Evolutionary conservation across 2,888 invertebrate genomes (phyloP), one percentile per base, ranked within the genome.

Genomic region (Ceraclea dissimilis): DNA sequence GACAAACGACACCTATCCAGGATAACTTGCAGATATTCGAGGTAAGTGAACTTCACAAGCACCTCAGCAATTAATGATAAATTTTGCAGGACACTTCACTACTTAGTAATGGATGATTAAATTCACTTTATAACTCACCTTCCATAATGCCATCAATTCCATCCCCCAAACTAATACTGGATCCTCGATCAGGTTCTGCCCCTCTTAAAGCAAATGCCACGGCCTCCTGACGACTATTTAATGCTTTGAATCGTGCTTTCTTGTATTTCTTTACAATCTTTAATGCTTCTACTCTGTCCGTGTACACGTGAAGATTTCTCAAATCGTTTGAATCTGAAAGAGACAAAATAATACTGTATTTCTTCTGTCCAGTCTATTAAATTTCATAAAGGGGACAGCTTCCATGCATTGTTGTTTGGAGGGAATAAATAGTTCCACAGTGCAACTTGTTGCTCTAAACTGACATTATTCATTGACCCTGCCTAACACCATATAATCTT

Each of bases 191-290:
- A 5, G 69, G 76, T 64, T 87, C 86, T 1, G 80, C 79, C 0
- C 90, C 89, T 65, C 83, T 78, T 56, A 81, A 70, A 0, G 88
- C 83, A 74, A 90, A 93, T 10, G 83, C 80, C 11, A 82, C 76
- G 0, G 94, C 94, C 67, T 92, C 91, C 62, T 83, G 80, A 52
- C 79, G 78, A 60, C 76, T 84, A 56, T 78, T 79, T 67, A 93
- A 93, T 1, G 83, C 82, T 67, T 93, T 93, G 65, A 94, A 85
- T 58, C 94, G 78, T 0, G 89, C 85, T 49, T 84, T 83, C 68
- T 90, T 90, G 68, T 85, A 82, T 59, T 83, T 80, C 62, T 88
- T 88, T n/a, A 90, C 82, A 52, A 86, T 69, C 65, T 85, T 84
- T 57, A 93, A 69, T 0, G 91, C 93, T 67, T 87, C 85, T 0